These are phyloP conservation scores for Aplysia californica DNA, from an alignment of 1,140 invertebrate species.

Conservation along the genomic window DNA sequence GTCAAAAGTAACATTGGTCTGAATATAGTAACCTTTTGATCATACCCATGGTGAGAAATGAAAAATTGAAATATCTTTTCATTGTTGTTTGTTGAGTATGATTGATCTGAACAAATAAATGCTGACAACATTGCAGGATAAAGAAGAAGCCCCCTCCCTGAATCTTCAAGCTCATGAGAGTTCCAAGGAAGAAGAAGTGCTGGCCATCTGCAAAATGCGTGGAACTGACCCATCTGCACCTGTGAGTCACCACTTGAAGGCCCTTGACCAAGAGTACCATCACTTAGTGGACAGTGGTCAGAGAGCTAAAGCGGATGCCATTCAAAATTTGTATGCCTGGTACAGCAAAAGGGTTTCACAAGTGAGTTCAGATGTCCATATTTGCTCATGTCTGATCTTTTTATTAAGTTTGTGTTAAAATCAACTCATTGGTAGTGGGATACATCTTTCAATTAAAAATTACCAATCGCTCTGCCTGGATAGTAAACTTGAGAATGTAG, in stretches of 20 bases:
- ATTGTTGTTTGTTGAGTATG: too few relatives aligned
- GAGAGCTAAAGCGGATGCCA: conserved; percentile 61
- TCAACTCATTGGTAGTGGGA: too few relatives aligned
- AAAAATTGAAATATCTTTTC: too few relatives aligned
- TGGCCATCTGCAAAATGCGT: conserved; percentile 64
- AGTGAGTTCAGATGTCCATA: conserved; percentile 39
- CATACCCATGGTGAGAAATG: too few relatives aligned
- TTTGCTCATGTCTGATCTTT: too few relatives aligned
- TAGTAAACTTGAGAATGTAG: too few relatives aligned
- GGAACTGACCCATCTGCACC: conserved; percentile 57
- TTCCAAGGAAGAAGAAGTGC: conserved; percentile 64
- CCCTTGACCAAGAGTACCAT: conserved; percentile 65
- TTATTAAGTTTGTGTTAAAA: too few relatives aligned
- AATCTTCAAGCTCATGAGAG: conserved; percentile 63
- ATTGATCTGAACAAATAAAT: too few relatives aligned
- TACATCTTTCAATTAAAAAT: too few relatives aligned
- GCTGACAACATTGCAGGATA: conserved; percentile 39
- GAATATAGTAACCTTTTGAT: too few relatives aligned
- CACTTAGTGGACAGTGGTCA: conserved; percentile 55
- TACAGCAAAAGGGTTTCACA: conserved; percentile 65
- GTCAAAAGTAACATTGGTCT: too few relatives aligned
- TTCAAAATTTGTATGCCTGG: conserved; percentile 61
- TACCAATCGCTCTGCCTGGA: too few relatives aligned
- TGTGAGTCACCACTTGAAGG: conserved; percentile 60
- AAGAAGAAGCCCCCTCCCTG: conserved; percentile 48